Evolutionary conservation across 2,797 vertebrate genomes (phyloP).

Genomic region (Phoxinus dragarum): DNA sequence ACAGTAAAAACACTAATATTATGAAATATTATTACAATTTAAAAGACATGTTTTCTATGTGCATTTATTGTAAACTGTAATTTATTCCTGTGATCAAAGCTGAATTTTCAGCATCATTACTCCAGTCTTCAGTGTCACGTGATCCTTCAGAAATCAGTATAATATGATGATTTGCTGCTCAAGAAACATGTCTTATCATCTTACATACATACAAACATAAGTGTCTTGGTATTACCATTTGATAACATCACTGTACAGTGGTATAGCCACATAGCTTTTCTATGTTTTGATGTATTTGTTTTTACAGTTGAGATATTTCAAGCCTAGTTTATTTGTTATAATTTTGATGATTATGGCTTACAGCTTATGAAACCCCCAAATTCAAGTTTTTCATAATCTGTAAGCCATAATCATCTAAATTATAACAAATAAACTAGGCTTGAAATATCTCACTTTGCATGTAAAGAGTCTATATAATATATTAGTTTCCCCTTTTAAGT

Average conservation of each 20-base stretch:
- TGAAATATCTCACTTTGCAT: too few relatives aligned
- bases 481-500: too few relatives aligned
- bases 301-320: neutral
- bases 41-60: neutral
- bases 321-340: too few relatives aligned
- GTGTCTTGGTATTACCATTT: neutral
- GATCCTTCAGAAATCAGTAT: neutral
- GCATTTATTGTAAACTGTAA: fast-evolving
- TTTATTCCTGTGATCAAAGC: neutral
- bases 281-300: neutral
- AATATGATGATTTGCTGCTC: neutral
- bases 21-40: neutral
- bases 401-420: too few relatives aligned
- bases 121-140: neutral
- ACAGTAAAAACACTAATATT: neutral
- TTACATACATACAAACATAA: neutral
- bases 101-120: neutral
- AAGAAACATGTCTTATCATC: neutral
- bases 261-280: too few relatives aligned
- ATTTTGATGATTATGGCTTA: too few relatives aligned
- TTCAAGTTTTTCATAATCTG: too few relatives aligned
- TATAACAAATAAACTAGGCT: too few relatives aligned
- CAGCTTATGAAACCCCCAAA: too few relatives aligned
- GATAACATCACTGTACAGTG: neutral
- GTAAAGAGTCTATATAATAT: too few relatives aligned